Base-by-base conservation (phyloP, 2,888 invertebrate species). In the Heliconius charithonia region DNA sequence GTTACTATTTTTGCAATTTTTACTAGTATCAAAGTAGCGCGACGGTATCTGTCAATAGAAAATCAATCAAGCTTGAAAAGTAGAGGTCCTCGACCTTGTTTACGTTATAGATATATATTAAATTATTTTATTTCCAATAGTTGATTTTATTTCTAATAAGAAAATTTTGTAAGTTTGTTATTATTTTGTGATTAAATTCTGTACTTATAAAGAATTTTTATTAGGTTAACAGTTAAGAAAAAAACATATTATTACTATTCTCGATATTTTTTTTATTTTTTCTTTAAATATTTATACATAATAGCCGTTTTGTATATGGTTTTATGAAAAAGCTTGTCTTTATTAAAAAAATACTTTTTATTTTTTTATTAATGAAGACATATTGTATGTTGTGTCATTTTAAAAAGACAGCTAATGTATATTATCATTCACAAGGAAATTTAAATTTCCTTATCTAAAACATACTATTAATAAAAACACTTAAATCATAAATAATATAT, bases 51-150 rank as follows among this genome's bases (percentile, higher is more conserved):
- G 62, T 62, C 37, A 41, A 41, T 41, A 27, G 19, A 4, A 37
- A 41, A 74, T 74, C 73, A 74, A 74, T 74, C 73, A 63, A 51
- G 32, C 73, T 19, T 62, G 63, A 37, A 63, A 62, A 59, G 41
- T 32, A 19, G n/a, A 63, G 25, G 41, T 59, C 73, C 63, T 63
- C 63, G 27, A 63, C 63, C 63, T 63, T 45, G 22, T 74, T 74
- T 41, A 74, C 25, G 10, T 74, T 56, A 37, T 37, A 37, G 32
- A 37, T 9, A 37, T 37, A 37, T 37, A 37, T 9, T 37, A 37
- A 37, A 37, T 37, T 37, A 37, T 37, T 37, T 37, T 37, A 37
- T 37, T 37, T 37, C 1, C 32, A 37, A 37, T 37, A 37, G 32
- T 37, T 37, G 32, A 16, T 63, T 27, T 27, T 4, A 27, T 63